Base-by-base conservation (phyloP, 2,113 vertebrate genomes). In the Ceyx cyanopectus region DNA sequence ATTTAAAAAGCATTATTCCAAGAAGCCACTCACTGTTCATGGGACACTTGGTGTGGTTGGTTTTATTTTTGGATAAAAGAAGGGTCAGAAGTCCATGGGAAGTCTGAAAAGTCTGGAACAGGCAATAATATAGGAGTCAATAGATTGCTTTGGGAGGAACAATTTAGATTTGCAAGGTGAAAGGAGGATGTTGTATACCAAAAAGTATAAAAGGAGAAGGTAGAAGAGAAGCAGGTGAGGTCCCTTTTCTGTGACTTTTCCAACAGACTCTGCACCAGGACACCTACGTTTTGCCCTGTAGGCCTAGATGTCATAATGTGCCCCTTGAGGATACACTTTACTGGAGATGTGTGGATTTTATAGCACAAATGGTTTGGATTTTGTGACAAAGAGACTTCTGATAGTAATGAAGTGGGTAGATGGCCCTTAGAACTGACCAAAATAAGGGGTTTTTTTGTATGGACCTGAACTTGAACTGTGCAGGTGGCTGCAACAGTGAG, bases 251-350 rank as follows among this genome's bases (percentile, higher is more conserved):
- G 2, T 37, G 17, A 24, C 13, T 37, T 54, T 23, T 37, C 14
- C 7, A 14, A 51, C 30, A 63, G 14, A 4, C 37, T 54, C 24
- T 60, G 9, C 4, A 0, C 53, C 45, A 17, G 6, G 40, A 40
- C 20, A 30, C 17, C 30, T 7, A 0, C 3, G 0, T 41, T 77
- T 70, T 48, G 22, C 41, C 61, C 22, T 27, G 10, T 10, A 10
- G 1, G 6, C 8, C 7, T 17, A 14, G 10, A 6, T 0, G 5
- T 34, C 43, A 2, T 3, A 14, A 14, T 0, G 3, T 37, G 30
- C 9, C 23, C n/a, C 22, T 53, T 41, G 22, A 34, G 58, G 50
- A 30, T 13, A 17, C 5, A 3, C 37, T 70, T 61, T 10, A 20
- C 32, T 62, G 58, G n/a, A 54, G 14, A 4, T 43, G 6, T 10